Conservation (phyloP, 2,113 vertebrate species). For the Chaenogobius annularis region DNA sequence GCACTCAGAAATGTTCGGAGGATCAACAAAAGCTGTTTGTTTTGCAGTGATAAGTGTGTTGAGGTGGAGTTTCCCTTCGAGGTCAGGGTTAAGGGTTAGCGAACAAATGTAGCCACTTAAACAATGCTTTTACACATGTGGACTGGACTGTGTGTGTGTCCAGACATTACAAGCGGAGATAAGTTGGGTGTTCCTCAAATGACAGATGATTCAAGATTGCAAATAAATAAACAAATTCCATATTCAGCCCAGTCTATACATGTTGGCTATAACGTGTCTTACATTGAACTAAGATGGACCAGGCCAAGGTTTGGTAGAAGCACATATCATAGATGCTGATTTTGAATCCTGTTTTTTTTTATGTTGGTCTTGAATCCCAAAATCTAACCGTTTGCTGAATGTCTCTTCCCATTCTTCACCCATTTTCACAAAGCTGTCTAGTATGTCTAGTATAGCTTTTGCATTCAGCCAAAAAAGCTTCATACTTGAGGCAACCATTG, state of each 20-base stretch:
- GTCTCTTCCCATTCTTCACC: not conserved
- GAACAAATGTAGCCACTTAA: conserved; percentile 27
- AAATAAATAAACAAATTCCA: not conserved
- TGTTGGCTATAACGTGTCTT: not conserved
- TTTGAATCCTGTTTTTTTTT: not conserved
- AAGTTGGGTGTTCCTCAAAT: not conserved
- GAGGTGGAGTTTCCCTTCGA: conserved; percentile 31
- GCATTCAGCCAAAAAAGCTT: not conserved
- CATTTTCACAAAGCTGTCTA: not conserved
- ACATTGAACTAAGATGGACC: too few species aligned
- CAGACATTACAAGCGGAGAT: not conserved
- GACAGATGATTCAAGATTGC: not conserved
- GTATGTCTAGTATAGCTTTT: not conserved
- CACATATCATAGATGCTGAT: too few species aligned
- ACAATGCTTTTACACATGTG: conserved; percentile 3
- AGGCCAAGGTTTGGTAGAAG: too few species aligned
- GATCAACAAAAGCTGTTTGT: conserved; percentile 23
- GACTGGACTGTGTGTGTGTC: conserved; percentile 2
- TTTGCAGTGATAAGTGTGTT: conserved; percentile 21
- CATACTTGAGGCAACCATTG: not conserved
- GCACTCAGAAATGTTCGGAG: conserved; percentile 8
- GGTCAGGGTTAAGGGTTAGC: conserved; percentile 35
- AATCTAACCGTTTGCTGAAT: not conserved
- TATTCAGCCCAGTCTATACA: too few species aligned
- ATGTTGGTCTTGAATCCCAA: not conserved